phyloP scores from a whole-genome alignment of 2,888 invertebrate species.

The Keiferia lycopersicella region DNA sequence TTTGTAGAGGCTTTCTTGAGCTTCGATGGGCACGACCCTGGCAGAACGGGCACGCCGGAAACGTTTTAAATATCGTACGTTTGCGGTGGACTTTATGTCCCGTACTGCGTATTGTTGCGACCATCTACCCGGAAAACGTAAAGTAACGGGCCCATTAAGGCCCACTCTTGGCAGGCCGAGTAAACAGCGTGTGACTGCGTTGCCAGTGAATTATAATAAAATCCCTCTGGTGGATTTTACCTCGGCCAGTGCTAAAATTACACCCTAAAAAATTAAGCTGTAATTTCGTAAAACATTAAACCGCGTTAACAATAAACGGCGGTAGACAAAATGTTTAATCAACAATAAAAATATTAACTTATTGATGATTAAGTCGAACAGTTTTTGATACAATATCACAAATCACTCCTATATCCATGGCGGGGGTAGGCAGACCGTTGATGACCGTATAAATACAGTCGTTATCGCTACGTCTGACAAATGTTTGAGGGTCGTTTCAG shows the following conservation, averaged over 20 bases:
- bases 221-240: background rate
- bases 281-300: too few species aligned
- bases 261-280: background rate
- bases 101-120: conserved; percentile 12
- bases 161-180: background rate
- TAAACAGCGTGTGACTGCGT: background rate
- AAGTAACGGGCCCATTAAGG: conserved; percentile 21
- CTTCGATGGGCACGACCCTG: background rate
- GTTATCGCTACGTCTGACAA: too few species aligned
- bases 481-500: too few species aligned
- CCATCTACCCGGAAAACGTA: conserved; percentile 13
- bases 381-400: too few species aligned
- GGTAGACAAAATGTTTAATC: too few species aligned
- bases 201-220: background rate
- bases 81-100: conserved; percentile 16
- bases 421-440: too few species aligned
- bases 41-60: conserved; percentile 1
- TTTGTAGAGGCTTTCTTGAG: conserved; percentile 5
- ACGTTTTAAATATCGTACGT: conserved; percentile 19
- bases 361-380: too few species aligned
- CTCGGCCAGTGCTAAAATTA: background rate
- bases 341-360: too few species aligned
- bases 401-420: too few species aligned
- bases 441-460: too few species aligned
- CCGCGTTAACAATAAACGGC: too few species aligned